phyloP scores from a whole-genome alignment of 1,140 invertebrate species.

The Chironomus striatipennis region DNA sequence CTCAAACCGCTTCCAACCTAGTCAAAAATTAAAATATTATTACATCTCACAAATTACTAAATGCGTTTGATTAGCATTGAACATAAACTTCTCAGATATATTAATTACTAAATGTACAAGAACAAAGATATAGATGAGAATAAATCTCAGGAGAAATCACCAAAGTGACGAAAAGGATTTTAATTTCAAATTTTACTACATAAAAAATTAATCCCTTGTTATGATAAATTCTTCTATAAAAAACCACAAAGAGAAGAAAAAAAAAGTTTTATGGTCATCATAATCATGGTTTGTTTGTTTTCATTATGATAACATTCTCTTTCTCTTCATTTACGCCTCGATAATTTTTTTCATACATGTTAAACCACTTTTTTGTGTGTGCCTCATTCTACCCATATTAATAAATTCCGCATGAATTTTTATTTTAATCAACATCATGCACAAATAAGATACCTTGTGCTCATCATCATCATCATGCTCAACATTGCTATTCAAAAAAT shows the following conservation, averaged over 20 bases:
- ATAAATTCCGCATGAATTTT: conserved; percentile 1
- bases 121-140: too few species aligned
- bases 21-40: too few species aligned
- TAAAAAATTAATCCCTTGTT: not conserved
- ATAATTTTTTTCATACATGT: conserved; percentile 25
- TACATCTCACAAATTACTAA: too few species aligned
- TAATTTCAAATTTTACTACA: not conserved
- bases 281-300: conserved; percentile 14
- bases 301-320: conserved; percentile 24
- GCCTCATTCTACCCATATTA: not conserved
- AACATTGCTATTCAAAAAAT: not conserved
- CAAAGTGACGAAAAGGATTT: too few species aligned
- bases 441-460: not conserved
- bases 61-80: too few species aligned
- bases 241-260: too few species aligned
- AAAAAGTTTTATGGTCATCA: conserved; percentile 7
- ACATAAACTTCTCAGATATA: too few species aligned
- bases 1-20: too few species aligned
- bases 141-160: too few species aligned
- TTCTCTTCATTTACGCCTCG: conserved; percentile 16
- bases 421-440: conserved; percentile 13
- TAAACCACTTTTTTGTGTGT: conserved; percentile 5
- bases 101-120: too few species aligned
- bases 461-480: not conserved
- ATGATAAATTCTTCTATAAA: not conserved